Evolutionary conservation across 2,113 vertebrate species (phyloP).

Genomic region (Anolis sagrei): DNA sequence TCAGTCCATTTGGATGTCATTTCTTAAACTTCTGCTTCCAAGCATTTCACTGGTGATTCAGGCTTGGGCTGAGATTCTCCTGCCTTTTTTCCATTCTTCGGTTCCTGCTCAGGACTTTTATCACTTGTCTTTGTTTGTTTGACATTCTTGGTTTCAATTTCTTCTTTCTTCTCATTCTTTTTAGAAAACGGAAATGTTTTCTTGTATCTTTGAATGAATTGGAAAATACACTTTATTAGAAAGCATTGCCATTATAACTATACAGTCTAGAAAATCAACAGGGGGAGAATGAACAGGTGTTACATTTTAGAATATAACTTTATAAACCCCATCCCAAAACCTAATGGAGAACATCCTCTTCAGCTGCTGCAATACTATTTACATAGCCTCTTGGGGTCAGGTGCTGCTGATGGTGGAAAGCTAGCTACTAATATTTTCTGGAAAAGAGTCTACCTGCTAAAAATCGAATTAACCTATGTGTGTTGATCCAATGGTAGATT

Average conservation of each 20-base stretch:
- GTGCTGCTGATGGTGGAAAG: neutral
- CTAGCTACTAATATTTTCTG: neutral
- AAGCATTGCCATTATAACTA: neutral
- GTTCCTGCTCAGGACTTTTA: constrained; percentile 67
- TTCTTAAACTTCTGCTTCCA: constrained; percentile 81
- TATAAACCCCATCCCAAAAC: neutral
- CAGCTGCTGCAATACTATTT: no score
- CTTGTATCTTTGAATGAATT: constrained; percentile 77
- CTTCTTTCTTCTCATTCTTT: constrained; percentile 76
- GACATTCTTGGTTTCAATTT: constrained; percentile 79
- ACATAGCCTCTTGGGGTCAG: neutral
- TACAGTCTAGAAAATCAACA: neutral
- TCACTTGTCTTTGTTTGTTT: constrained; percentile 72
- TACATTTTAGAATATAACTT: neutral
- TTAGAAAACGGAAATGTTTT: constrained; percentile 72
- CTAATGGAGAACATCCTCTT: neutral
- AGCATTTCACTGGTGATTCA: constrained; percentile 69
- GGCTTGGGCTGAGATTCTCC: constrained; percentile 68
- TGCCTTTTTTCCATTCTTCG: constrained; percentile 65
- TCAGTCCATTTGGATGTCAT: constrained; percentile 18
- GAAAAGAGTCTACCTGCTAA: neutral
- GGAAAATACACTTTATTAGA: neutral
- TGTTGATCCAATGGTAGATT: no score
- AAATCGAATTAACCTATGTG: neutral
- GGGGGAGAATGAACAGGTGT: neutral